Base-by-base conservation (phyloP, 1,140 invertebrate genomes). In the Zophobas morio region DNA sequence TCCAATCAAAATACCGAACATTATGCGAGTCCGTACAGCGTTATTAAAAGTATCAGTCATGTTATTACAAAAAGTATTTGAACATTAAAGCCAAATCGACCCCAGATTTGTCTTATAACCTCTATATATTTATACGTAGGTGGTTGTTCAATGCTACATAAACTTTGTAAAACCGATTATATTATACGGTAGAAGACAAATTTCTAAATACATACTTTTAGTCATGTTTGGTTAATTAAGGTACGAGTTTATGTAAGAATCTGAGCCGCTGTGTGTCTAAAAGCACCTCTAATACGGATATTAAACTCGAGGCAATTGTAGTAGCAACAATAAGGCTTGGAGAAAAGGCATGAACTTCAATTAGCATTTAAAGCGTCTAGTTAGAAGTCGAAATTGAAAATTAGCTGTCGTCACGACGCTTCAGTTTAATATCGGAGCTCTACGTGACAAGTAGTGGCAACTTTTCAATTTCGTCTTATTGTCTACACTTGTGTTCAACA, bases 401-500 rank as follows among this genome's bases (percentile, higher is more conserved):
- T 66, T 66, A 66, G 60, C 60, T 39, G 60, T 66, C 60, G 60
- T 66, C 60, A 66, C 60, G 60, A 66, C 60, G 60, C 60, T 66
- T 66, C 60, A 40, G 37, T 66, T 66, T 66, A 66, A 66, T 66
- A 66, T 66, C 60, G 60, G 60, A 36, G 37, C 60, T 66, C 37
- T 66, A 66, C 60, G 60, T 66, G 60, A 66, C 60, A 66, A 66
- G 60, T 66, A 66, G 60, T 66, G 60, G 60, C 60, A 66, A 66
- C 60, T 66, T 66, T 66, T 66, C 60, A 66, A 66, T 66, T 66
- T 66, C 60, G 60, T 66, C 60, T 66, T 66, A 66, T 66, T 66
- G 60, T 66, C 39, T 42, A 66, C 60, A 66, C 60, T 66, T 42
- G 60, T 66, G 60, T 36, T 66, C 37, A 66, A 40, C 60, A 40